phyloP scores from a whole-genome alignment of 2,113 vertebrate species.

The Oncorhynchus nerka region DNA sequence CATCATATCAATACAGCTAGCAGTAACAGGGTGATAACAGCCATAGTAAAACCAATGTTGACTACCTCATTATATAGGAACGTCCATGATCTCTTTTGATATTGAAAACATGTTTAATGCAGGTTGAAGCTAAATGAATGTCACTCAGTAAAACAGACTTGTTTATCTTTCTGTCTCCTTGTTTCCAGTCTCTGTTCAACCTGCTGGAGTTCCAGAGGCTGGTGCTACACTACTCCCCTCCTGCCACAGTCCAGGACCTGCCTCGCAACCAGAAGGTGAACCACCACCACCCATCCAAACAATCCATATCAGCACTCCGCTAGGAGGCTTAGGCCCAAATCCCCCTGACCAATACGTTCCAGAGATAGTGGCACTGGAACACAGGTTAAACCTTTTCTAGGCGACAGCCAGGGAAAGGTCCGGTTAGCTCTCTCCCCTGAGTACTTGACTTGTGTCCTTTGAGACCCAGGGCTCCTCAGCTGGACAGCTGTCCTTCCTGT shows the following conservation, averaged over 20 bases:
- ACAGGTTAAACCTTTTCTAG: background rate
- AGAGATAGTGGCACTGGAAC: background rate
- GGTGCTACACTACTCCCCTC: constrained; percentile 92
- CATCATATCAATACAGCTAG: background rate
- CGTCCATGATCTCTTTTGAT: too few relatives aligned
- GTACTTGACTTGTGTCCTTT: background rate
- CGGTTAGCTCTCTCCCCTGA: background rate
- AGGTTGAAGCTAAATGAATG: background rate
- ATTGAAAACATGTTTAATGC: too few relatives aligned
- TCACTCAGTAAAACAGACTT: background rate
- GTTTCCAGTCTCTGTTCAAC: constrained; percentile 72
- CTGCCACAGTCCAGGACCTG: constrained; percentile 86
- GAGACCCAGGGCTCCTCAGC: background rate
- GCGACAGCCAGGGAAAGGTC: background rate
- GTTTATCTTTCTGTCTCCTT: background rate
- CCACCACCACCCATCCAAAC: background rate
- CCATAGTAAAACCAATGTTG: too few relatives aligned
- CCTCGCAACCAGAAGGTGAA: constrained; percentile 96
- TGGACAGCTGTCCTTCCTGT: background rate
- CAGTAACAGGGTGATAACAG: background rate
- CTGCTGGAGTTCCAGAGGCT: constrained; percentile 95
- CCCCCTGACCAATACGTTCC: too few relatives aligned
- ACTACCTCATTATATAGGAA: too few relatives aligned
- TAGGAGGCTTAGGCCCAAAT: background rate
- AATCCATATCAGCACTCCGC: too few relatives aligned